Conservation (phyloP, 2,113 vertebrate genomes). For the Aptenodytes forsteri region DNA sequence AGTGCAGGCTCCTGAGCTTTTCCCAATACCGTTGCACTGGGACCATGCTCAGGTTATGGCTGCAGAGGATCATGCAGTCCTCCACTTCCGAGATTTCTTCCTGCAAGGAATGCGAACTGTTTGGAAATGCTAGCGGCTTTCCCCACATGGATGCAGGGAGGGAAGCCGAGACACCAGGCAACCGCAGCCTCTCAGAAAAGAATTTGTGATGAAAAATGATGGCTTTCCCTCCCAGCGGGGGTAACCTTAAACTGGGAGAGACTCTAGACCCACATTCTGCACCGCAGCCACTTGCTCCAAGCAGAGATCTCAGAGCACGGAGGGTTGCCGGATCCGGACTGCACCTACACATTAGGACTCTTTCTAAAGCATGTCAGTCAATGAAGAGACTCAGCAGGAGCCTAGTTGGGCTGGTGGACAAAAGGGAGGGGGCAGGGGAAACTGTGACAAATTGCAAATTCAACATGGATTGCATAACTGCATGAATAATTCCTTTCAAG, state of each 20-base stretch:
- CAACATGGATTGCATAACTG: slow-evolving; percentile 25
- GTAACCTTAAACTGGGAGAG: background rate
- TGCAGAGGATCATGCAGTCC: background rate
- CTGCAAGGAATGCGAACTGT: slow-evolving; percentile 7
- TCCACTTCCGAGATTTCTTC: background rate
- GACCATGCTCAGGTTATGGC: background rate
- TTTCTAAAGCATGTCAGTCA: slow-evolving; percentile 6
- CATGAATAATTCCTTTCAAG: slow-evolving; percentile 56
- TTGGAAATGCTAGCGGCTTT: background rate
- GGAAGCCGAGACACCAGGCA: slow-evolving; percentile 32
- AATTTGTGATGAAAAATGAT: slow-evolving; percentile 43
- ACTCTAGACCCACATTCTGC: background rate
- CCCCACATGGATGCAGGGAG: background rate
- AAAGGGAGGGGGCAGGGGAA: background rate
- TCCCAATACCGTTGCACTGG: background rate
- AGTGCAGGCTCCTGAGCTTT: background rate
- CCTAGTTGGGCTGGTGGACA: background rate
- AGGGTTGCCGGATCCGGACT: background rate
- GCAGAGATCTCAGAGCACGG: background rate
- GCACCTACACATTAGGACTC: background rate
- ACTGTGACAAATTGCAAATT: slow-evolving; percentile 67
- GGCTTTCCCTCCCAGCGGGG: background rate
- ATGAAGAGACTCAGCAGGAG: slow-evolving; percentile 24
- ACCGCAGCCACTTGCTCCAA: background rate
- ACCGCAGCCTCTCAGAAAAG: slow-evolving; percentile 16